Conservation (phyloP, 2,797 vertebrate species). For the Gephyroberyx darwinii region DNA sequence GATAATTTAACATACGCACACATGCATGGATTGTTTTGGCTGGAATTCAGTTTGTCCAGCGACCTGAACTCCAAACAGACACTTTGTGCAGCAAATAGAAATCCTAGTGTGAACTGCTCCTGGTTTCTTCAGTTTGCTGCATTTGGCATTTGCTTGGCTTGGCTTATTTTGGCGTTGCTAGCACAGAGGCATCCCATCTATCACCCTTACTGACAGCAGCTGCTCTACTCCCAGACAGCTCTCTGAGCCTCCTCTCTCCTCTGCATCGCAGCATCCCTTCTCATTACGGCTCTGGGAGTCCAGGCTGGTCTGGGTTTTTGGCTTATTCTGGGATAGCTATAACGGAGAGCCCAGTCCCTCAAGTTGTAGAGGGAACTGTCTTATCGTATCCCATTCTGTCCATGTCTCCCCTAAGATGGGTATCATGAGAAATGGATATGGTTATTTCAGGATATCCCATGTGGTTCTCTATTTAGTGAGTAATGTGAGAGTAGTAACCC, state of each 20-base stretch:
- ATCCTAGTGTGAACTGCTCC: neutral
- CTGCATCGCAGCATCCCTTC: slow-evolving; percentile 39
- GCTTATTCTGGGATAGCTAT: slow-evolving; percentile 41
- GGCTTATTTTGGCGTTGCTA: slow-evolving; percentile 33
- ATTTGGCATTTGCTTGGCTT: neutral
- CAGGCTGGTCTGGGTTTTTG: slow-evolving; percentile 30
- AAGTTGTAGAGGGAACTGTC: slow-evolving; percentile 50
- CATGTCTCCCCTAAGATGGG: slow-evolving; percentile 60
- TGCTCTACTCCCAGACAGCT: slow-evolving; percentile 32
- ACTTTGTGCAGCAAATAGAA: no score
- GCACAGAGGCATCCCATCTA: slow-evolving; percentile 47
- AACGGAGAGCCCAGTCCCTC: slow-evolving; percentile 28
- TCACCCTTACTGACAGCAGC: slow-evolving; percentile 53
- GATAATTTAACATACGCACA: neutral
- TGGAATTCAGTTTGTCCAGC: slow-evolving; percentile 9
- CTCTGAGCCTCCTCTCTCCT: slow-evolving; percentile 12
- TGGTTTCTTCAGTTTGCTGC: neutral
- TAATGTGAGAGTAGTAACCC: slow-evolving; percentile 66
- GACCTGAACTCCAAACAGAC: neutral
- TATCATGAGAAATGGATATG: slow-evolving; percentile 60
- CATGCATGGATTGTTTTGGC: slow-evolving; percentile 4
- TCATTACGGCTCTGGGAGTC: slow-evolving; percentile 25
- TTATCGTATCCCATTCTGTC: slow-evolving; percentile 49
- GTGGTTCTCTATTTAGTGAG: slow-evolving; percentile 66
- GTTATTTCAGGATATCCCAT: slow-evolving; percentile 72